Base-by-base conservation (phyloP, 2,888 invertebrate species). In the Barypeithes pellucidus region DNA sequence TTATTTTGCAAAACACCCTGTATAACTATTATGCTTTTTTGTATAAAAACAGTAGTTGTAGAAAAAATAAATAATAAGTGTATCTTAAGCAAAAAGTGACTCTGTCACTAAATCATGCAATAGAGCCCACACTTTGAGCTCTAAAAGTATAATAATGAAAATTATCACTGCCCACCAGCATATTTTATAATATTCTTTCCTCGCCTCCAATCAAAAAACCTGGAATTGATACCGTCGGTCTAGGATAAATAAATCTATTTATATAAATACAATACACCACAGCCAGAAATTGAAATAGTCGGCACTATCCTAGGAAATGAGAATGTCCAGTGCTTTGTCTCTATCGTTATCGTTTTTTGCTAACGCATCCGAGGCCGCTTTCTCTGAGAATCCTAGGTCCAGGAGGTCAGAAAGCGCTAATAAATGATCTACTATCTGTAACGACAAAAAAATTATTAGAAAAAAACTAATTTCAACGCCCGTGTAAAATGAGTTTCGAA, bases 371-470 rank as follows among this genome's bases (percentile, higher is more conserved):
- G 92, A 92, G 60, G 93, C 94, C 81, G 90, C 89, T 68, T 90
- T 89, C 86, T 95, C 95, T 0, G 93, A 88, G 85, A 96, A 96
- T 36, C 96, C 96, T 67, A 96, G 89, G 84, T 94, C 94, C 86
- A 93, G 89, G 67, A 96, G 88, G 82, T 94, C 94, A 20, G 91
- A 90, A 80, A 94, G 88, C 76, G 92, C 91, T 79, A 96, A 88
- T 60, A 96, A 89, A 85, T 94, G 93, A 84, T 96, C 96, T 70
- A 96, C 91, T 78, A 95, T 90, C 94, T 94, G 87, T 33, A 87
- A 87, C 60, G n/a, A 57, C 43, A n/a, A 47, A 11, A 54, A 39
- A 43, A 16, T 5, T 39, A n/a, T n/a, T 39, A n/a, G 12, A 12
- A 39, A 39, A n/a, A 8, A 20, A 47, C 22, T n/a, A n/a, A n/a